Evolutionary conservation across 2,797 vertebrate species (phyloP).

Genomic region (Alcedo quadribrachys): DNA sequence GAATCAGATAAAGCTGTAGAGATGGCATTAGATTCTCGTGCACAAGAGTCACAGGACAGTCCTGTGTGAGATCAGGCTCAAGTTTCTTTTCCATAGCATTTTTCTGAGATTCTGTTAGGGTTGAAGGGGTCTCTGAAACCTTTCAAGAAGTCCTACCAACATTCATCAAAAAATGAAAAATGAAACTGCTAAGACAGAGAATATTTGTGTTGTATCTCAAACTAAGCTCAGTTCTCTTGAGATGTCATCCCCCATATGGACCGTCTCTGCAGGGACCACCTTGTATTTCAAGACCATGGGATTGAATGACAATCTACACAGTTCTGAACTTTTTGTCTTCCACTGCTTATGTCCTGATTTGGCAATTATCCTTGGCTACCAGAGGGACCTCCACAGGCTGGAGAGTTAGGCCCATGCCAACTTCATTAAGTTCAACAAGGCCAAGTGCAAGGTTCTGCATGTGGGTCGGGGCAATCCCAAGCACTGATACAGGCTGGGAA

Average conservation of each 20-base stretch:
- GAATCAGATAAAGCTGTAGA: background rate
- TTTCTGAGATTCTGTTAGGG: background rate
- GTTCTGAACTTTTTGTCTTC: background rate
- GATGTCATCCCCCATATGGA: rapidly evolving
- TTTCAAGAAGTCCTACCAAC: background rate
- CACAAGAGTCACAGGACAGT: background rate
- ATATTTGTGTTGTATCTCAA: background rate
- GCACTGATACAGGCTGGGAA: too few relatives aligned
- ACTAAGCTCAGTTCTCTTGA: background rate
- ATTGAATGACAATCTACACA: background rate
- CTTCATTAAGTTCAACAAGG: too few relatives aligned
- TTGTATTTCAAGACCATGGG: background rate
- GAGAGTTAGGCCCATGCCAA: too few relatives aligned
- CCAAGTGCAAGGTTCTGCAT: too few relatives aligned
- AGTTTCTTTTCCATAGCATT: background rate
- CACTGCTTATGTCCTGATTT: background rate
- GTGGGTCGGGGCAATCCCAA: too few relatives aligned
- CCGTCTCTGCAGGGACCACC: background rate
- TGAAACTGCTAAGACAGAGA: background rate
- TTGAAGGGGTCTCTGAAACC: background rate
- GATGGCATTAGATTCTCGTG: background rate
- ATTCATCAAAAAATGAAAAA: background rate
- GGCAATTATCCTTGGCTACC: background rate
- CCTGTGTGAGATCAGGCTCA: background rate
- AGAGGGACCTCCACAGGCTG: too few relatives aligned